Base-by-base conservation (phyloP, 1,140 invertebrate species). In the Apis laboriosa region DNA sequence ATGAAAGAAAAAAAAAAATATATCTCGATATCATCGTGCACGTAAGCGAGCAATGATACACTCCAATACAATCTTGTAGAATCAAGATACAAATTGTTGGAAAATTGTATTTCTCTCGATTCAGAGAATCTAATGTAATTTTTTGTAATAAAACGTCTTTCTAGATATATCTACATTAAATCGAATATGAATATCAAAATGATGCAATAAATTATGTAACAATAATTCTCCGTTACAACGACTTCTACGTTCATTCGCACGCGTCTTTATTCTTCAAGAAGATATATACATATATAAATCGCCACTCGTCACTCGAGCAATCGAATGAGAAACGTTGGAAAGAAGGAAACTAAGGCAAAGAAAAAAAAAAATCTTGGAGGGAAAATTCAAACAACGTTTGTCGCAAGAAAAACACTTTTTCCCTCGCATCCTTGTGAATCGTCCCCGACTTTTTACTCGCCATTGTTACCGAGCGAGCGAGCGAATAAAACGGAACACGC, bases 361-460 rank as follows among this genome's bases (percentile, higher is more conserved):
- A 43, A 7, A 43, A 43, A 43, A 24, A 56, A 55, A 24, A 43
- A 12, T 19, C 13, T 21, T 7, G 11, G 5, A 17, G 21, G 72
- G 49, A 56, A 74, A 74, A 74, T 74, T 56, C 2, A 51, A 11
- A 9, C 71, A 21, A n/a, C 17, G 12, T 5, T 9, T 34, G 12
- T 17, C 55, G 71, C 56, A 24, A 58, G 72, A 15, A n/a, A 74
- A 74, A 74, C 68, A 71, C 72, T 74, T 74, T 60, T 43, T 53
- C 55, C 51, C 17, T n/a, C 11, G 12, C 13, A 53, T 24, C 73
- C 43, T 34, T 2, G 12, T 49, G 58, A 58, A 49, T 63, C 73
- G 21, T 61, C 73, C 34, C 43, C 55, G 71, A 56, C 55, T 73
- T n/a, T 73, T 73, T 58, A 9, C 19, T 9, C 49, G 17, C 24